These are phyloP conservation scores for Gobio occitaniae DNA, from an alignment of 2,797 vertebrate genomes.

Conservation along the genomic window DNA sequence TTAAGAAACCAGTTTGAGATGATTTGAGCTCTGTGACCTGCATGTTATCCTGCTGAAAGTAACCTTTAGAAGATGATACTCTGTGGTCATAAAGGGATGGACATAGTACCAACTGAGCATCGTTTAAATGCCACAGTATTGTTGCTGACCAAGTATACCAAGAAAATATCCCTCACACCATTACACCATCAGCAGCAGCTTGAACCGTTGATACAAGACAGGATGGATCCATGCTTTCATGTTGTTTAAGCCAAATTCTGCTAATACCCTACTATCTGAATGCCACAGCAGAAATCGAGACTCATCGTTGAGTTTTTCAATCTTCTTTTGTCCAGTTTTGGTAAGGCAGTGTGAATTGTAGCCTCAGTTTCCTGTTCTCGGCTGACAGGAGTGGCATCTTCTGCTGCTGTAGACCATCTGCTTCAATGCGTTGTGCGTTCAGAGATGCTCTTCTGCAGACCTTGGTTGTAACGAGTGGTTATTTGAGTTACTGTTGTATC, in stretches of 20 bases:
- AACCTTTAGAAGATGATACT: constrained; percentile 47
- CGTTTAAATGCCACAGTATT: no score
- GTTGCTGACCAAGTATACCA: no score
- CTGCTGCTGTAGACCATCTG: background rate
- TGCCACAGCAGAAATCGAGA: no score
- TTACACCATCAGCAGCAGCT: no score
- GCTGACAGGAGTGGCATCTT: background rate
- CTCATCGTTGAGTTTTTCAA: background rate
- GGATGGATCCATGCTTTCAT: background rate
- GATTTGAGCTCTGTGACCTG: background rate
- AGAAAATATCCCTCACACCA: no score
- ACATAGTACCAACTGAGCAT: no score
- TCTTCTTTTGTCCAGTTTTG: background rate
- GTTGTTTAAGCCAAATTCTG: background rate
- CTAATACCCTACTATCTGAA: background rate
- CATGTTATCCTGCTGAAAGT: constrained; percentile 39
- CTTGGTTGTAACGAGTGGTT: background rate
- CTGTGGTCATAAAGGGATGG: background rate
- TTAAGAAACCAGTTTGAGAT: background rate
- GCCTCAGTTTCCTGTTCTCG: background rate
- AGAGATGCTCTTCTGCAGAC: background rate
- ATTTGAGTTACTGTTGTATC: background rate
- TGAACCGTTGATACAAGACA: background rate
- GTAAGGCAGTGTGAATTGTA: background rate
- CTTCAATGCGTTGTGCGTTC: background rate